A percentile compares a stretch with the other conserved stretches of the same genome.
Evolutionary conservation across 2,113 vertebrate species (phyloP).

Genomic region (Ictidomys tridecemlineatus): DNA sequence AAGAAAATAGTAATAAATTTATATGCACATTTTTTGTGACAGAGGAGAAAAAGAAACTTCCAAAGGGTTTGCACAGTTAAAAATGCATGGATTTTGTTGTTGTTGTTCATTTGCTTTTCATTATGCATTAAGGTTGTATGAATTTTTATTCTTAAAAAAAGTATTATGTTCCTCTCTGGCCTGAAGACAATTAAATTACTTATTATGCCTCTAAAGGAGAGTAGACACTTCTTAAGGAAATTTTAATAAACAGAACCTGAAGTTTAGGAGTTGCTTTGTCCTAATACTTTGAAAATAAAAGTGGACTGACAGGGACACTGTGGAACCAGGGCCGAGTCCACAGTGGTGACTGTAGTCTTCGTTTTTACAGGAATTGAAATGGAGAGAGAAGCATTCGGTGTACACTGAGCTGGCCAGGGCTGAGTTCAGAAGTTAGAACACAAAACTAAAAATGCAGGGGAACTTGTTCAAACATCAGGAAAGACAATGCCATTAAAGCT

Average conservation of each 20-base stretch:
- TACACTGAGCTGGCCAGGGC: background rate
- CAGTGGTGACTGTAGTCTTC: accelerated
- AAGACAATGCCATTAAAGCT: background rate
- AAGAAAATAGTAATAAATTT: background rate
- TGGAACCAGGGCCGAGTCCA: background rate
- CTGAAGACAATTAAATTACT: background rate
- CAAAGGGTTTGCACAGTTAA: background rate
- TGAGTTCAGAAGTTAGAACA: background rate
- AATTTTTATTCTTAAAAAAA: background rate
- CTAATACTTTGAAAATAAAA: background rate
- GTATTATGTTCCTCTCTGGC: background rate
- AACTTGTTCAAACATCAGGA: background rate
- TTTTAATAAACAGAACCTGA: background rate
- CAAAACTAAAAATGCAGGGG: background rate
- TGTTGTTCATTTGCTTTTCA: background rate
- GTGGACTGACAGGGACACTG: background rate
- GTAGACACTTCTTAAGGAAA: background rate
- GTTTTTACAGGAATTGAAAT: background rate
- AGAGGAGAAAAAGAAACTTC: background rate
- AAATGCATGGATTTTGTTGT: background rate
- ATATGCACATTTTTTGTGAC: slow-evolving; percentile 7
- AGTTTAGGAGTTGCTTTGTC: background rate
- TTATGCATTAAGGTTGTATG: background rate
- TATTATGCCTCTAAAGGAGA: background rate
- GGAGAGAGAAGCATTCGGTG: background rate